Percentiles rank a stretch among this genome's conserved stretches.
Evolutionary conservation across 2,888 invertebrate genomes (phyloP).

Genomic region (Pterostichus niger): DNA sequence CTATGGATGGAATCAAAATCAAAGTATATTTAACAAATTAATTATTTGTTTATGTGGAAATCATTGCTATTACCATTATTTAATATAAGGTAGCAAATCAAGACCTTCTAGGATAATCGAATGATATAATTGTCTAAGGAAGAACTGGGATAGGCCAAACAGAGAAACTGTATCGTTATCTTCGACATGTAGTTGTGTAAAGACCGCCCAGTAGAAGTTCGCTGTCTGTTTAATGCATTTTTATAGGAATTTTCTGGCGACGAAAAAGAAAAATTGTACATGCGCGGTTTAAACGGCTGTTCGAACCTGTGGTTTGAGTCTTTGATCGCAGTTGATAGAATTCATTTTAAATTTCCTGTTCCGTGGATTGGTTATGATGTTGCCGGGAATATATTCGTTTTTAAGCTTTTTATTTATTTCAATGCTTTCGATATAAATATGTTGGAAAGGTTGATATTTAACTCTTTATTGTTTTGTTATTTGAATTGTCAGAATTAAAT

Average conservation of each 20-base stretch:
- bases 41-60: too few relatives aligned
- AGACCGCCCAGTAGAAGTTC: slow-evolving; percentile 30
- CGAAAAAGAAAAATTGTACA: slow-evolving; percentile 51
- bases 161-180: not conserved
- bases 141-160: too few relatives aligned
- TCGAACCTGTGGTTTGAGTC: slow-evolving; percentile 3
- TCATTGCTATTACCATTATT: too few relatives aligned
- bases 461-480: slow-evolving; percentile 25
- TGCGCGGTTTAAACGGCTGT: slow-evolving; percentile 43
- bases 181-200: slow-evolving; percentile 13
- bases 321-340: slow-evolving; percentile 46
- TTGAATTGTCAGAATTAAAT: slow-evolving; percentile 30
- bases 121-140: too few relatives aligned
- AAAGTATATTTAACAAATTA: too few relatives aligned
- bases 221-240: slow-evolving; percentile 47
- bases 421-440: not conserved
- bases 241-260: slow-evolving; percentile 41
- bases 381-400: slow-evolving; percentile 6
- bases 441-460: not conserved
- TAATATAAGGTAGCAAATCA: too few relatives aligned
- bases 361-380: slow-evolving; percentile 20
- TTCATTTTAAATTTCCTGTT: slow-evolving; percentile 47
- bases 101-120: too few relatives aligned
- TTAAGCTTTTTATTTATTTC: not conserved
- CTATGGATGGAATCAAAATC: too few relatives aligned